Evolutionary conservation across 1,140 invertebrate genomes (phyloP), one percentile per base, ranked within the genome.

Genomic region (Oppia nitens): DNA sequence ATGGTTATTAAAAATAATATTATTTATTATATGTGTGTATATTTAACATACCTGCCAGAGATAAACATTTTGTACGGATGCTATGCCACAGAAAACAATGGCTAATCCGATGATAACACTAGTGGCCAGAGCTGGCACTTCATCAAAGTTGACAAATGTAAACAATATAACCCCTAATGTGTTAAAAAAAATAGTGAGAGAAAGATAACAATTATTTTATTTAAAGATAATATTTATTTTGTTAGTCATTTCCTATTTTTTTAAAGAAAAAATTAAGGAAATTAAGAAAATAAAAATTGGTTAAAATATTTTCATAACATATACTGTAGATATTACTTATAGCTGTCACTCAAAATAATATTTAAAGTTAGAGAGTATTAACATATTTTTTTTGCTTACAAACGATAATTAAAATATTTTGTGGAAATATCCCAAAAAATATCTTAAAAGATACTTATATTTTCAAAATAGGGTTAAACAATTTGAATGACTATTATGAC

Each of bases 51-150:
- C 60, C 32, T 91, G 87, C 89, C 88, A 93, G 21, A 92, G 81
- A 71, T 91, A 91, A 3, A 90, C 85, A 69, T 91, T 92, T 72
- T 93, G 89, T 9, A 92, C 86, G 80, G 91, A 86, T 48, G 87
- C 86, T 66, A 85, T 84, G 59, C 87, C 85, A 70, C 88, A 91
- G 73, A 92, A 91, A 14, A 92, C 78, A 45, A 92, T 88, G 1
- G 87, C 87, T 2, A 89, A 74, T 9, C 84, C 87, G 50, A 92
- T 89, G 65, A 92, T 81, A 0, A 87, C 79, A 63, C 84, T 87
- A 2, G 87, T 88, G 21, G 90, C 81, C 59, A 92, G 87, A 1
- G 89, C 88, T 9, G 88, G 85, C 24, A 85, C 87, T 11, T 85
- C 87, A 64, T 89, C 85, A 72, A 91, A 90, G 71, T 90, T 85